phyloP scores from a whole-genome alignment of 2,888 invertebrate genomes.

The Mantis religiosa region DNA sequence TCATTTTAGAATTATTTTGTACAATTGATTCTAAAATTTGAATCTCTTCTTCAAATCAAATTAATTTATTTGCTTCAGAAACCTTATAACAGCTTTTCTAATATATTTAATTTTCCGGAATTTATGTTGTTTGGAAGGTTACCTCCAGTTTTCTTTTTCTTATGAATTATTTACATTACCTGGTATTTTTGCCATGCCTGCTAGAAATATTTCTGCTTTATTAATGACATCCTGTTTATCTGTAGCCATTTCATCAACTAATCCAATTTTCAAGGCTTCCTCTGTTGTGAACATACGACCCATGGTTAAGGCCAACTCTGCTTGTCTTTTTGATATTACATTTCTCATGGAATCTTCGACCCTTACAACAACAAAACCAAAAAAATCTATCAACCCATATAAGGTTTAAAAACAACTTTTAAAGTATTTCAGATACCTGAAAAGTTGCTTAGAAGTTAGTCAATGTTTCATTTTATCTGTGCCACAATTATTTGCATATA shows the following conservation, averaged over 20 bases:
- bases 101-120: too few species aligned
- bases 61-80: too few species aligned
- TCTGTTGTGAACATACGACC: constrained; percentile 71
- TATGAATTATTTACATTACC: constrained; percentile 37
- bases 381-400: background rate
- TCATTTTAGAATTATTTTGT: too few species aligned
- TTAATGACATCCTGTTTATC: constrained; percentile 64
- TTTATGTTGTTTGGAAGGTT: too few species aligned
- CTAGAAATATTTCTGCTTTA: constrained; percentile 63
- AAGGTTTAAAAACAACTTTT: too few species aligned
- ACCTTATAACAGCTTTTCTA: too few species aligned
- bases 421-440: too few species aligned
- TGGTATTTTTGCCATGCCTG: constrained; percentile 61
- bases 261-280: constrained; percentile 69
- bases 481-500: too few species aligned
- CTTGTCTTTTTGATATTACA: constrained; percentile 61
- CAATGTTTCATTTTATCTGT: too few species aligned
- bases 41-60: too few species aligned
- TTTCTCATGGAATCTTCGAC: constrained; percentile 61
- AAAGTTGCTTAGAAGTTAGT: too few species aligned
- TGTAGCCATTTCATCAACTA: constrained; percentile 69
- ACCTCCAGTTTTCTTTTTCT: background rate
- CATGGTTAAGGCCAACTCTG: constrained; percentile 70
- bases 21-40: too few species aligned
- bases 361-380: constrained; percentile 13